phyloP scores from a whole-genome alignment of 2,888 invertebrate species.

The Notocelia uddmanniana region DNA sequence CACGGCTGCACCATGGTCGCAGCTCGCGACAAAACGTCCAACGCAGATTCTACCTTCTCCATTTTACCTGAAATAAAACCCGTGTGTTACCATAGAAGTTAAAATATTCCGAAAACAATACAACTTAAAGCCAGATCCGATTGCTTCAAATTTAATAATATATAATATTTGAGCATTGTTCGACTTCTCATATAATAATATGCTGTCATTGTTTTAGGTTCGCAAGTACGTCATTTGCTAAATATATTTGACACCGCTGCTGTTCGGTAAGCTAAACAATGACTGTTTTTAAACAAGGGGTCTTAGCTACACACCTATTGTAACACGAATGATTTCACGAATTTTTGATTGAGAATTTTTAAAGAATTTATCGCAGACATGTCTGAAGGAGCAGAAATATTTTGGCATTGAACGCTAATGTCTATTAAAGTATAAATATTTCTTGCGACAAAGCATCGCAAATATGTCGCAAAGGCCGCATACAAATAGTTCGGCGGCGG shows the following conservation, averaged over 20 bases:
- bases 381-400: constrained; percentile 24
- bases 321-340: constrained; percentile 1
- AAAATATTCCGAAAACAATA: constrained; percentile 38
- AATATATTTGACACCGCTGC: constrained; percentile 46
- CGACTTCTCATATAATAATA: constrained; percentile 39
- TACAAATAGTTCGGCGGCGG: constrained; percentile 75
- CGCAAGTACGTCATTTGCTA: constrained; percentile 44
- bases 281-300: constrained; percentile 38
- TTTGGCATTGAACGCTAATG: constrained; percentile 47
- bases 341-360: constrained; percentile 18
- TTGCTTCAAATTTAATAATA: constrained; percentile 42
- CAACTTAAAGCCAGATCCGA: constrained; percentile 29
- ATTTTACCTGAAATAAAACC: constrained; percentile 69
- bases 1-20: constrained; percentile 95
- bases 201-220: constrained; percentile 45
- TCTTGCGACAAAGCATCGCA: constrained; percentile 68
- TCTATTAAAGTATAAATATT: constrained; percentile 71
- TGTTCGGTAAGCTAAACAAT: constrained; percentile 41
- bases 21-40: constrained; percentile 94
- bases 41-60: constrained; percentile 92
- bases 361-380: constrained; percentile 20
- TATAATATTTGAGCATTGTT: constrained; percentile 45
- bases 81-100: constrained; percentile 36
- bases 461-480: constrained; percentile 66
- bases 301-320: constrained; percentile 15